Percentiles rank a stretch among this genome's conserved stretches.
Evolutionary conservation across 2,888 invertebrate genomes (phyloP).

Genomic region (Drosophila limbata): DNA sequence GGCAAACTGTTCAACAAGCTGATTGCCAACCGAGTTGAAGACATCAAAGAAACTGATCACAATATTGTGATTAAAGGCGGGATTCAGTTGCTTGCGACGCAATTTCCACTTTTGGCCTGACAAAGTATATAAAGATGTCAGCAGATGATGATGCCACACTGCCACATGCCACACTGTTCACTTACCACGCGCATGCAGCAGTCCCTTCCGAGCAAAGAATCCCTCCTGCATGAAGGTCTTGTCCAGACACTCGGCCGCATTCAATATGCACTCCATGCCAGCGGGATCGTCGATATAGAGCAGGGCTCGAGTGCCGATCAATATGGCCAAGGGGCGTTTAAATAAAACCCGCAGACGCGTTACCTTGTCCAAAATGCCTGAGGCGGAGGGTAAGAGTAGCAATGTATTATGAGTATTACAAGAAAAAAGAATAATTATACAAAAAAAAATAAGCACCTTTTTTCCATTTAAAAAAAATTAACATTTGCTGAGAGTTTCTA

Average conservation of each 20-base stretch:
- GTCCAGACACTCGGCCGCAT: conserved; percentile 83
- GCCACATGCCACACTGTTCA: not conserved
- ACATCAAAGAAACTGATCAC: conserved; percentile 81
- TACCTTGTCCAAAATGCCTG: conserved; percentile 76
- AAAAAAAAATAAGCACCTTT: too few species aligned
- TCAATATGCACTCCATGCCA: conserved; percentile 80
- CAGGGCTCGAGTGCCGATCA: conserved; percentile 78
- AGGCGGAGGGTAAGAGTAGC: not conserved
- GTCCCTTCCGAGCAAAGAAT: conserved; percentile 81
- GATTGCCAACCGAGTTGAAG: conserved; percentile 81
- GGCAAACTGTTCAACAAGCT: conserved; percentile 73
- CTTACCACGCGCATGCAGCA: conserved; percentile 82
- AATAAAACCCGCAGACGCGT: conserved; percentile 73
- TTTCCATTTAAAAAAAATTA: too few species aligned
- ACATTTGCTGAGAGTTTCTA: too few species aligned
- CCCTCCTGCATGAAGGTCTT: conserved; percentile 83
- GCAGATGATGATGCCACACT: not conserved
- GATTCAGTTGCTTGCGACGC: conserved; percentile 83
- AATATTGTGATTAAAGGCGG: conserved; percentile 82
- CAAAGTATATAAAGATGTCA: not conserved
- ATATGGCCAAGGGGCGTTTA: conserved; percentile 76
- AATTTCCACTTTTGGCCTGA: conserved; percentile 83
- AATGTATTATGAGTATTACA: too few species aligned
- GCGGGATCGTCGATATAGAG: conserved; percentile 83
- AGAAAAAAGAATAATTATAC: too few species aligned